Evolutionary conservation across 2,797 vertebrate genomes (phyloP).

Genomic region (Dromococcyx pavoninus): DNA sequence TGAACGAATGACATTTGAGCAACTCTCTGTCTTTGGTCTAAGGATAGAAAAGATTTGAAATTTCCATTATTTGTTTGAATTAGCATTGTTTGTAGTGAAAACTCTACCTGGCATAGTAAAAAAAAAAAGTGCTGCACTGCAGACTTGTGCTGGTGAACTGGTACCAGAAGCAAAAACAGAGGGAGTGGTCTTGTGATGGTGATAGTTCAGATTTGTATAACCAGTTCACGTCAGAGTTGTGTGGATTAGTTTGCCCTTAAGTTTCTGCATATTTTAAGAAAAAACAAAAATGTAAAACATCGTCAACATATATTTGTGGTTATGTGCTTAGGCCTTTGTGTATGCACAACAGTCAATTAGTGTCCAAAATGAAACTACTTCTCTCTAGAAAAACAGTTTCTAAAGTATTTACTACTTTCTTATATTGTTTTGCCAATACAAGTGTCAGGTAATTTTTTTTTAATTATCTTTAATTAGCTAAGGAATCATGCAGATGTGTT

Average conservation of each 20-base stretch:
- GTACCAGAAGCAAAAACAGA: neutral
- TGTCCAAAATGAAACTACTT: neutral
- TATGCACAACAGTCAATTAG: neutral
- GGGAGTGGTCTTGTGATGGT: neutral
- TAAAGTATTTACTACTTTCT: constrained; percentile 24
- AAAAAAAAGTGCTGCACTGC: neutral
- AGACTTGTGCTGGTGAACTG: neutral
- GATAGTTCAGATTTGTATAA: neutral
- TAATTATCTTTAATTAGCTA: constrained; percentile 48
- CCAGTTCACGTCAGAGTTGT: neutral
- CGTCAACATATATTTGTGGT: neutral
- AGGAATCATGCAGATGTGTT: neutral
- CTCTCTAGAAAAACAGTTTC: neutral
- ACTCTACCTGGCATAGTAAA: neutral
- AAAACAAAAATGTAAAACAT: neutral
- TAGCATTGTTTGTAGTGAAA: neutral
- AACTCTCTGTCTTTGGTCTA: neutral
- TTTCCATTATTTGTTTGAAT: neutral
- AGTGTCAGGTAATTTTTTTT: constrained; percentile 34
- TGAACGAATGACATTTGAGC: neutral
- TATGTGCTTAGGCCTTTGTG: neutral
- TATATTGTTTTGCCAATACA: constrained; percentile 45
- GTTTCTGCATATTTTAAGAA: neutral
- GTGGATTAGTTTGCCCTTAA: neutral
- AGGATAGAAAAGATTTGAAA: neutral